Conservation (phyloP, 2,888 invertebrate species). For the Oxycera nigricornis region DNA sequence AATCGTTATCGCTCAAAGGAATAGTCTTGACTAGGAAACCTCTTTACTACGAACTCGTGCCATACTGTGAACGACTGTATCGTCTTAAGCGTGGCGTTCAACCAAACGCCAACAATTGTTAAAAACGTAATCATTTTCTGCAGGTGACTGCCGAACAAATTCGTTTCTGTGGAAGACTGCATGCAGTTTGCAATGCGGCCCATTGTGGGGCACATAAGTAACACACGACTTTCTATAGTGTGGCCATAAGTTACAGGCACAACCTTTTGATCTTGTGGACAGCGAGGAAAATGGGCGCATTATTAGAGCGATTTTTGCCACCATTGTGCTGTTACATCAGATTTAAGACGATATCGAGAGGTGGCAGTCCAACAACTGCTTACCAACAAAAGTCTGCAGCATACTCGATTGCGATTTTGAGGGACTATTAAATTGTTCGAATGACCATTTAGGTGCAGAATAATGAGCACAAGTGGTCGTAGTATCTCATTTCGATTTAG, state of each 20-base stretch:
- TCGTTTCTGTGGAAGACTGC: background rate
- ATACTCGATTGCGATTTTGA: background rate
- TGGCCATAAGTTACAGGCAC: slow-evolving; percentile 15
- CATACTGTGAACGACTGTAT: background rate
- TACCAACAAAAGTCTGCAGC: background rate
- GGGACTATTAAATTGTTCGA: slow-evolving; percentile 20
- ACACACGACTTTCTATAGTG: slow-evolving; percentile 35
- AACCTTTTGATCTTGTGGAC: background rate
- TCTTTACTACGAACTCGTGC: slow-evolving; percentile 4
- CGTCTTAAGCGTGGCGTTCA: background rate
- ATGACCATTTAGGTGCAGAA: slow-evolving; percentile 27
- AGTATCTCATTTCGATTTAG: background rate
- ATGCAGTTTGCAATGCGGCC: background rate
- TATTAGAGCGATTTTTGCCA: slow-evolving; percentile 30
- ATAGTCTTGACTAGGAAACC: too few relatives aligned
- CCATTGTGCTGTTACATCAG: slow-evolving; percentile 33
- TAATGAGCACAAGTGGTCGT: slow-evolving; percentile 11
- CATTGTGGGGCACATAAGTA: slow-evolving; percentile 11
- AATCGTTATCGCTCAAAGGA: too few relatives aligned
- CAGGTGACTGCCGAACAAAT: slow-evolving; percentile 33
- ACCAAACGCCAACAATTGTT: background rate
- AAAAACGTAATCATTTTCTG: slow-evolving; percentile 27
- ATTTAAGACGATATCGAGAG: slow-evolving; percentile 14
- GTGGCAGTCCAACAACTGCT: background rate
- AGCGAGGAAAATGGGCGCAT: slow-evolving; percentile 13